Base-by-base conservation (phyloP, 1,140 invertebrate genomes). In the Belonocnema kinseyi region DNA sequence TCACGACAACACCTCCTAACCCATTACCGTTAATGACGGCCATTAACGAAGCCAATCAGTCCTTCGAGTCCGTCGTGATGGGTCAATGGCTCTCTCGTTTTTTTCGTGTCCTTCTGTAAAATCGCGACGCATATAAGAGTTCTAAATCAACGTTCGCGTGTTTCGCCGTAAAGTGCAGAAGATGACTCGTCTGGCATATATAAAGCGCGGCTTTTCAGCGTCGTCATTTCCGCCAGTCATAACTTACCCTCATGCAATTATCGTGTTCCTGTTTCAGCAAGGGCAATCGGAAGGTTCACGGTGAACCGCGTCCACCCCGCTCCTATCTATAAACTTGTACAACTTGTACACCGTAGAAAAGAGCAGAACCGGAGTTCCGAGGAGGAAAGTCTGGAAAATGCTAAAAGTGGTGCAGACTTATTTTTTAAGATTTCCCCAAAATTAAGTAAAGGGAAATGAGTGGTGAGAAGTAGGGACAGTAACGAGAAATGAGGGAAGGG, bases 21-120 rank as follows among this genome's bases (percentile, higher is more conserved):
- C 80, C 78, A 84, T 84, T 84, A 84, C 81, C 79, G 83, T 84
- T 84, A 84, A 84, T 84, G 81, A 80, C 79, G 82, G 79, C 83
- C 79, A 84, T 82, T 84, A 84, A 82, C 79, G 79, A 82, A 82
- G 79, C 77, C 81, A 84, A 84, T 84, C 81, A 84, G 83, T 81
- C 83, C 78, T 21, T 74, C 54, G 76, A 79, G 77, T 77, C 78
- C 81, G 78, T 83, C 77, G 75, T 66, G 76, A 82, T 81, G 79
- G 81, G 81, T 82, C 83, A 84, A 84, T 81, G 79, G 83, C 83
- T 80, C 73, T 80, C 76, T 78, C 76, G 81, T 76, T 84, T 81
- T 79, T 82, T 84, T 80, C 74, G 74, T 80, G 72, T 74, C 52
- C 50, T 26, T 61, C 58, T 33, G 26, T 66, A 66, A 66, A 66